Evolutionary conservation across 2,113 vertebrate genomes (phyloP), one percentile per base, ranked within the genome.

Genomic region (Oreotragus oreotragus): DNA sequence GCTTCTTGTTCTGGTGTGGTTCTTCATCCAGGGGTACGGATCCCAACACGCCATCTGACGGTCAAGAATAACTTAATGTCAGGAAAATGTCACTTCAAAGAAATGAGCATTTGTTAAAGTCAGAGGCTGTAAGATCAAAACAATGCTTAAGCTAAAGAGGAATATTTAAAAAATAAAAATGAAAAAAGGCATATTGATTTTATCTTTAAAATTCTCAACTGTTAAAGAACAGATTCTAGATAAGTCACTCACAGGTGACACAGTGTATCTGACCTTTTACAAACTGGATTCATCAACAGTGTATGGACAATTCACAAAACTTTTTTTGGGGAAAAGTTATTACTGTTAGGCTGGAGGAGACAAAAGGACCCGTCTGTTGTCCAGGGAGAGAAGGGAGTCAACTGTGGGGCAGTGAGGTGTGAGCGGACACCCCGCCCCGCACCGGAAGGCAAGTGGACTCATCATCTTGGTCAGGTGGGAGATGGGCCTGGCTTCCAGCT

Each of bases 1-100:
- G 97, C 89, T 98, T 99, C 98, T 99, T 99, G 96, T 90, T 98
- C 77, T 98, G 98, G 97, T 97, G 98, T 64, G 97, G 98, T 28
- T 98, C 98, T n/a, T 99, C 98, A n/a, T 98, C 97, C 84, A 93
- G 27, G 0, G 96, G 95, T 47, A 85, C 90, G 51, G 93, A 95
- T 94, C 97, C 98, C 97, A 98, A 79, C 91, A 98, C 47, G 6
- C 99, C 98, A 94, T 99, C 99, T 99, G 94, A 93, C 88, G 33
- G 49, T 51, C 49, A 92, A 96, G 97, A 88, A 62, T 28, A 97
- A 96, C n/a, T 36, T 83, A 84, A 21, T 0, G 39, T 97, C 62
- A 97, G 93, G 77, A 93, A 91, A 91, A 73, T 0, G 4, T 43
- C 39, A 91, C 62, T 79, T 92, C 73, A 60, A 79, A 93, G 45